Conservation (phyloP, 2,888 invertebrate genomes). For the Drosophila setosimentum region DNA sequence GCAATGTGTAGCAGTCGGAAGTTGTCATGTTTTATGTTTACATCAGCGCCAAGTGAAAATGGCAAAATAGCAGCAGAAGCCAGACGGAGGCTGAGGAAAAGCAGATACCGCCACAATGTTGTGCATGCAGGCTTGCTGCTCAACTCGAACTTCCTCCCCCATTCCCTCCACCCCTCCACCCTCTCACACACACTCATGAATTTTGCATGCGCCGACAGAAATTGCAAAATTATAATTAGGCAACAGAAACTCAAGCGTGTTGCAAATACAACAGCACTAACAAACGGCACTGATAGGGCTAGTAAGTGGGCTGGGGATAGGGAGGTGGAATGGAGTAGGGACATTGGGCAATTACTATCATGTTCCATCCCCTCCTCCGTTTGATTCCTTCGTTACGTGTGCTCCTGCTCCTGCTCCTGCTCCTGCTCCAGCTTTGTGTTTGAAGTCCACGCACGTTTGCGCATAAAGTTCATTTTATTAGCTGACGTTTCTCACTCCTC, state of each 20-base stretch:
- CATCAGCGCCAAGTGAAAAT: constrained; percentile 47
- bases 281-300: background rate
- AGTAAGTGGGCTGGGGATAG: background rate
- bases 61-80: constrained; percentile 22
- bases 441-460: constrained; percentile 72
- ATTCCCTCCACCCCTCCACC: background rate
- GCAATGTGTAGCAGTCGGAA: constrained; percentile 53
- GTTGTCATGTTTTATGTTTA: constrained; percentile 78
- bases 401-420: background rate
- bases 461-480: constrained; percentile 81
- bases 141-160: background rate
- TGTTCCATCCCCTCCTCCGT: background rate
- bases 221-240: constrained; percentile 80
- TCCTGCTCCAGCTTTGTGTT: constrained; percentile 17
- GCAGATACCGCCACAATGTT: constrained; percentile 16
- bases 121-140: constrained; percentile 4
- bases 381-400: background rate
- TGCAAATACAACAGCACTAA: constrained; percentile 28
- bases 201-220: constrained; percentile 79
- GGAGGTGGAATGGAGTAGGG: background rate
- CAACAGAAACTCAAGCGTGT: constrained; percentile 48
- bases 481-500: constrained; percentile 54
- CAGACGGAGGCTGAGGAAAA: background rate
- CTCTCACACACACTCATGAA: constrained; percentile 57
- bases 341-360: constrained; percentile 41